Evolutionary conservation across 92 coral and sea anemone species (phyloP), one percentile per base, ranked within the genome.

Genomic region (Siderastrea radians): DNA sequence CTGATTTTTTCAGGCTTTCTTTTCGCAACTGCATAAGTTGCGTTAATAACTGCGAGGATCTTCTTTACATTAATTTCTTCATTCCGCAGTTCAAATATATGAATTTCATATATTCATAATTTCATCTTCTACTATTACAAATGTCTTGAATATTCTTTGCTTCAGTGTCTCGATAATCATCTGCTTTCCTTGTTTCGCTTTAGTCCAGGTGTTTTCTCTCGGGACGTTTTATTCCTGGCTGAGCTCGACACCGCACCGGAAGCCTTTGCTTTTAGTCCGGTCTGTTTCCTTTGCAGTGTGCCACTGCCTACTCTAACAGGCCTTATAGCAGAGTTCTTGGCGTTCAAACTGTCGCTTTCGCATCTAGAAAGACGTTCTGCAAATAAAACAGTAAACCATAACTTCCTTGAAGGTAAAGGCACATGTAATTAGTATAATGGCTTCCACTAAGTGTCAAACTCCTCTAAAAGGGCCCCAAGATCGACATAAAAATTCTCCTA

Each of bases 351-450:
- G 72, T 92, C 91, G 60, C 85, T 92, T 68, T 92, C 95, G 52
- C 93, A 92, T 68, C 90, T 92, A 1, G 95, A 92, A 26, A 92
- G 89, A 49, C 95, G 95, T 43, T 92, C 95, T 92, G 82, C 6
- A 7, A 15, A 70, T 12, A 46, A 63, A 16, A 49, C 19, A 75
- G 26, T 78, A 7, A n/a, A 16, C 26, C 11, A 10, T 16, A 61
- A 3, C 6, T 61, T 14, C 14, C 17, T 61, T n/a, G 16, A 61
- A 26, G 38, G 38, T 26, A 26, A 26, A 26, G 38, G 38, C 38
- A 26, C 38, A 26, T 26, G 38, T 26, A 26, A 26, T 26, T 26
- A 26, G 38, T 26, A 0, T 26, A 26, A 26, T 26, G 38, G 38
- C 38, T 26, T 26, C 38, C 38, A 26, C 38, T 26, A 26, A 26